Evolutionary conservation across 2,888 invertebrate genomes (phyloP).

Genomic region (Stenolophus ochropezus): DNA sequence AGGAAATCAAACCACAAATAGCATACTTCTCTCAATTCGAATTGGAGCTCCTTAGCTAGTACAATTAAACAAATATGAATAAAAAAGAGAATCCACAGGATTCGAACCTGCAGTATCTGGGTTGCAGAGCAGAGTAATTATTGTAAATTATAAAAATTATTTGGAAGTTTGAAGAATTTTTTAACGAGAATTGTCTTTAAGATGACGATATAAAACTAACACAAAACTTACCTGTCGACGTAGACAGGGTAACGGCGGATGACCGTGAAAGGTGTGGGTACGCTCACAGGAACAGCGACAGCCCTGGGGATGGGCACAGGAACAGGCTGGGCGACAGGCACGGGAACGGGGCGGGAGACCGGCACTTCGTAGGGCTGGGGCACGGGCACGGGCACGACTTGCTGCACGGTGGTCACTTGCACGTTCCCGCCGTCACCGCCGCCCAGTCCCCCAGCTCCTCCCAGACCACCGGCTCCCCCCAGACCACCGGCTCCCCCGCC

Average conservation of each 20-base stretch:
- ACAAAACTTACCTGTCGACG: conserved; percentile 69
- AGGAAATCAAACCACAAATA: no score
- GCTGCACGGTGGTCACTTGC: conserved; percentile 68
- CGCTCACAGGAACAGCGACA: conserved; percentile 72
- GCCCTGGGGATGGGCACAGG: conserved; percentile 74
- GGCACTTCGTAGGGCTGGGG: conserved; percentile 72
- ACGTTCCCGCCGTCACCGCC: conserved; percentile 64
- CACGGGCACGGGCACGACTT: conserved; percentile 66
- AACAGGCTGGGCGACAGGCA: conserved; percentile 75
- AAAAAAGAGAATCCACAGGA: no score
- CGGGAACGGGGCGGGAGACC: conserved; percentile 74
- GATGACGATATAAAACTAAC: no score
- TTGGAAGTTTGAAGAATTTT: no score
- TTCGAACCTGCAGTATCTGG: no score
- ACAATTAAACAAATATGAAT: no score
- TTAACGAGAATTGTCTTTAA: no score
- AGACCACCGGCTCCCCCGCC: conserved; percentile 3
- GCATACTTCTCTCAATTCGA: no score
- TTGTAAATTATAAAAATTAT: no score
- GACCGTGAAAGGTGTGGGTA: conserved; percentile 69
- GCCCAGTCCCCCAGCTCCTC: conserved; percentile 51
- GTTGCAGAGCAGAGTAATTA: no score
- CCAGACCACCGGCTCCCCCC: conserved; percentile 32
- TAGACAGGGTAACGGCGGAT: conserved; percentile 70
- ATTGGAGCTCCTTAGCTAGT: no score